phyloP scores from a whole-genome alignment of 1,140 invertebrate genomes.

The Paralvinella palmiformis region DNA sequence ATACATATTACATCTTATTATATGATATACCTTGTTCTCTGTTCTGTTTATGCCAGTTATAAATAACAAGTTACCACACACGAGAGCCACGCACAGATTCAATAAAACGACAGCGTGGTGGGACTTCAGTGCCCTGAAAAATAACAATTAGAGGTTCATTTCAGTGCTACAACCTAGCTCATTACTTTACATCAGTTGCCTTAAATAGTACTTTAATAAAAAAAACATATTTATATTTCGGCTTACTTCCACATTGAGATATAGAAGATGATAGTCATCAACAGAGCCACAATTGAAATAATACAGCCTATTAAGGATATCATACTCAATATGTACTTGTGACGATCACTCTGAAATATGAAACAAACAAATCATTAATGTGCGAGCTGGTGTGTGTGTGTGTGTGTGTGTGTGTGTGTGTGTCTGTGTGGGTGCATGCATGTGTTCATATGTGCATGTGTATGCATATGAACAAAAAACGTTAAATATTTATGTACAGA shows the following conservation, averaged over 20 bases:
- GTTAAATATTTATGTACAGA: too few relatives aligned
- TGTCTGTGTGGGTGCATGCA: too few relatives aligned
- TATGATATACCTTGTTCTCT: slow-evolving; percentile 23
- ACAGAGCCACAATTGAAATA: slow-evolving; percentile 21
- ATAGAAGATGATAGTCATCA: slow-evolving; percentile 20
- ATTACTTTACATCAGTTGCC: too few relatives aligned
- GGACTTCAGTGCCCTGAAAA: slow-evolving; percentile 24
- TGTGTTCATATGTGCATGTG: too few relatives aligned
- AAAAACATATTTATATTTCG: background rate
- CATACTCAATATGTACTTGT: slow-evolving; percentile 24
- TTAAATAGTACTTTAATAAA: background rate
- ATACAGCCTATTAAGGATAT: slow-evolving; percentile 28
- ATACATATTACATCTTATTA: background rate
- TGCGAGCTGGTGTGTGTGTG: too few relatives aligned
- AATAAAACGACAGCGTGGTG: slow-evolving; percentile 24
- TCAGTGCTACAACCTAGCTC: background rate
- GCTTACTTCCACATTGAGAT: slow-evolving; percentile 23
- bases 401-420: too few relatives aligned
- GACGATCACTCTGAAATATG: slow-evolving; percentile 12
- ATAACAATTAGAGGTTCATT: background rate
- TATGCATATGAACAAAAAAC: too few relatives aligned
- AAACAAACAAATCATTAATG: background rate
- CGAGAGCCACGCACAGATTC: slow-evolving; percentile 26
- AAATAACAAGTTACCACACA: slow-evolving; percentile 25
- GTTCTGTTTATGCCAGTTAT: slow-evolving; percentile 22